Percentiles rank a stretch among this genome's conserved stretches.
Conservation (phyloP, 2,113 vertebrate species). For the Columbina picui region DNA sequence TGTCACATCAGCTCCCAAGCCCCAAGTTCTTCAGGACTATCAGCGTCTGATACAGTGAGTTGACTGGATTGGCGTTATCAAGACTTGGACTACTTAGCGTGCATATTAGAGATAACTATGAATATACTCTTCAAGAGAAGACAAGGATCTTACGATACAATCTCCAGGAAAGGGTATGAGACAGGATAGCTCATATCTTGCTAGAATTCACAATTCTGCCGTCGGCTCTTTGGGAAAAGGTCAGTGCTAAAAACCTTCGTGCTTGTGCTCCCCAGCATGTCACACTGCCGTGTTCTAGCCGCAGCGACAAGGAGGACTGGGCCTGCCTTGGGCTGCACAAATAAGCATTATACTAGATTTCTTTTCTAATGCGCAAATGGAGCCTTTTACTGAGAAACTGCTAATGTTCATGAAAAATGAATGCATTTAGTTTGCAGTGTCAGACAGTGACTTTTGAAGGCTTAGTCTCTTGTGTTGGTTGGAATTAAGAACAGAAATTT, state of each 20-base stretch:
- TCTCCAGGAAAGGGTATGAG: neutral
- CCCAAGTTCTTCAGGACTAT: neutral
- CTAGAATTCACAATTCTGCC: neutral
- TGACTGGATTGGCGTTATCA: neutral
- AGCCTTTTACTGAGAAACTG: neutral
- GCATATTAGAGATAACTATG: neutral
- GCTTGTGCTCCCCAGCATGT: neutral
- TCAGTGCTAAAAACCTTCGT: neutral
- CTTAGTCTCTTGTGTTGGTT: neutral
- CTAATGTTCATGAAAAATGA: neutral
- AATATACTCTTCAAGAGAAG: neutral
- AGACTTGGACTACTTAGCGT: neutral
- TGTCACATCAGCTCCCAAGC: neutral
- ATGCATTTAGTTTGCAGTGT: neutral
- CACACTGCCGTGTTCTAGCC: neutral
- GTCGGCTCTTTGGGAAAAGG: neutral
- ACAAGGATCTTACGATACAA: neutral
- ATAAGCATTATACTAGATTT: neutral
- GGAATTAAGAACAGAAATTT: neutral
- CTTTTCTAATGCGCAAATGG: neutral
- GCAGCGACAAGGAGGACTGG: neutral
- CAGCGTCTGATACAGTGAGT: neutral
- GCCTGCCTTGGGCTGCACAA: neutral
- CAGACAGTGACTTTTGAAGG: neutral
- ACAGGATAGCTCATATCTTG: neutral